phyloP scores from a whole-genome alignment of 2,797 vertebrate genomes.

The Distichodus sexfasciatus region DNA sequence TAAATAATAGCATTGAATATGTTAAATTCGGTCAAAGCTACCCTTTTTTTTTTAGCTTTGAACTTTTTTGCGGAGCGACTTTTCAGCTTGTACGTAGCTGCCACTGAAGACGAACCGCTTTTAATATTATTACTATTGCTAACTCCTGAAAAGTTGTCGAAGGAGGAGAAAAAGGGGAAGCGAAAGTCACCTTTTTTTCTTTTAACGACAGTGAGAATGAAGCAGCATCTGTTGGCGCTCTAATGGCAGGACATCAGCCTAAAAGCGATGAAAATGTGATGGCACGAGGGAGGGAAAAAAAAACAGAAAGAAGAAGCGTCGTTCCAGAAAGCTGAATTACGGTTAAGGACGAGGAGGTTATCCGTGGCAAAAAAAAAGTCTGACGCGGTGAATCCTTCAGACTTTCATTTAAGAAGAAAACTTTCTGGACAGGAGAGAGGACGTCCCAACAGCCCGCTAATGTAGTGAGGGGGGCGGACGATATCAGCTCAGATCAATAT shows the following conservation, averaged over 20 bases:
- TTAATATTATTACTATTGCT: constrained; percentile 8
- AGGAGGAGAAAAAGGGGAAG: background rate
- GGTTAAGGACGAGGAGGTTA: too few relatives aligned
- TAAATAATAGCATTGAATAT: background rate
- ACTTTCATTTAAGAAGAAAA: background rate
- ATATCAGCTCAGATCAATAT: too few relatives aligned
- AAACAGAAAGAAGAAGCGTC: background rate
- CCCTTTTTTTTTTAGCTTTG: too few relatives aligned
- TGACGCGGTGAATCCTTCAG: background rate
- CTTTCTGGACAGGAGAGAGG: background rate
- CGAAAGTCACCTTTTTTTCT: background rate
- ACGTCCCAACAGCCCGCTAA: background rate
- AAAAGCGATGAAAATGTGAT: background rate
- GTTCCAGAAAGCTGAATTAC: background rate
- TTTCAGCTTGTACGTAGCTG: constrained; percentile 12
- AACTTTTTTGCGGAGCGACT: background rate
- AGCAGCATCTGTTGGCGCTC: background rate
- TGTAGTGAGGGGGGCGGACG: too few relatives aligned
- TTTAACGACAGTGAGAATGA: background rate
- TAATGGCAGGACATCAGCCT: background rate
- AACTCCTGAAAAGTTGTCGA: background rate
- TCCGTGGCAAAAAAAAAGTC: background rate
- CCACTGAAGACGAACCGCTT: constrained; percentile 12
- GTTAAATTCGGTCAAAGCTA: background rate
- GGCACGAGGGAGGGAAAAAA: background rate